Base-by-base conservation (phyloP, 2,888 invertebrate genomes). In the Ormyrus nitidulus region DNA sequence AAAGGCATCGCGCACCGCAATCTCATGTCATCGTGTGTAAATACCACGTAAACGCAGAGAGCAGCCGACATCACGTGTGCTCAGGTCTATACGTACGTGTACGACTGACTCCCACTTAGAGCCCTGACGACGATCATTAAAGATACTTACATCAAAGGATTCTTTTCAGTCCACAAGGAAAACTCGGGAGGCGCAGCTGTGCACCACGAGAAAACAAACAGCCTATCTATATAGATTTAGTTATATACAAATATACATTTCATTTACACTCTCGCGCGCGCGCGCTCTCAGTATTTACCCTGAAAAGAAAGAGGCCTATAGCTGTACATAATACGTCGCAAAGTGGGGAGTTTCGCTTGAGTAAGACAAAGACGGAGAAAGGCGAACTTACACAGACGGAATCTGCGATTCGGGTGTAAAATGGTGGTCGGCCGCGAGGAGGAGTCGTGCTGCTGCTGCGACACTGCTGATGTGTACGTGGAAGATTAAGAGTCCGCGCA, bases 391-490 rank as follows among this genome's bases (percentile, higher is more conserved):
- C 34, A 34, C 34, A 34, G 34, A 34, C 34, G 34, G 34, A 34
- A 4, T 34, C 34, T 34, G 34, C 65, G 68, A 61, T 51, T 72
- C 72, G 80, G 72, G 61, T 68, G 76, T 80, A 80, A 80, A 80
- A 80, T 80, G 80, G 80, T 77, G 80, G 80, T 80, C 76, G 76
- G 66, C 72, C 65, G 76, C 68, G 64, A 51, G 61, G 76, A 80
- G 72, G 34, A 34, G 34, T 34, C 34, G 34, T 34, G 34, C 34
- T 34, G 34, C 34, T 34, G 34, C 34, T 66, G 71, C 54, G 71
- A 65, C 61, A 66, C 76, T 62, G 65, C 77, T 74, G 56, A 77
- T 74, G 81, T 74, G 46, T 81, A 81, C 81, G 81, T 81, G 81
- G 81, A 81, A 74, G 66, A 72, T 68, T 72, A 68, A 80, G 34